Evolutionary conservation across 2,797 vertebrate genomes (phyloP), one percentile per base, ranked within the genome.

Genomic region (Aulostomus chinensis): DNA sequence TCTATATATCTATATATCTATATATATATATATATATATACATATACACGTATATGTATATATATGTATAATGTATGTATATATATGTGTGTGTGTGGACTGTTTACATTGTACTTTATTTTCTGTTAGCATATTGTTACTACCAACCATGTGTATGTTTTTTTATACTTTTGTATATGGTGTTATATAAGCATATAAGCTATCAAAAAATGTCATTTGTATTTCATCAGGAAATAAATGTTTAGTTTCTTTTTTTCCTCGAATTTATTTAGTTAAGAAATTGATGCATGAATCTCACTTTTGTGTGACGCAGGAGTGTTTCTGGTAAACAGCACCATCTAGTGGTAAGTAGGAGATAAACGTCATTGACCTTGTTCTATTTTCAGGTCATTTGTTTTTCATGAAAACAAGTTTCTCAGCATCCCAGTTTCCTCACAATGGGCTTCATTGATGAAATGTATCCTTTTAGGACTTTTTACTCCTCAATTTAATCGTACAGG

Each of bases 21-120:
- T n/a, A n/a, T n/a, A n/a, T n/a, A n/a, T n/a, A n/a, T n/a, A n/a
- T n/a, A n/a, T n/a, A n/a, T n/a, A n/a, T n/a, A n/a, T n/a, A n/a
- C n/a, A n/a, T n/a, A n/a, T n/a, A n/a, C n/a, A n/a, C n/a, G n/a
- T n/a, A n/a, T n/a, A n/a, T n/a, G n/a, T n/a, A n/a, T n/a, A n/a
- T n/a, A n/a, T n/a, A n/a, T n/a, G n/a, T n/a, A n/a, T n/a, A n/a
- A n/a, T n/a, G n/a, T n/a, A n/a, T n/a, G n/a, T n/a, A n/a, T n/a
- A n/a, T n/a, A n/a, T n/a, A n/a, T n/a, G n/a, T n/a, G n/a, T n/a
- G n/a, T n/a, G n/a, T n/a, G n/a, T 88, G 83, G 84, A 94, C 91
- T 94, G 94, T 97, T 96, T 95, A 95, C 94, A 94, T 92, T 91
- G 85, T 92, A 93, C 89, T 91, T 91, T 83, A 79, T 89, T 89